These are phyloP conservation scores for Anguilla rostrata DNA, from an alignment of 2,113 vertebrate species.

Conservation along the genomic window DNA sequence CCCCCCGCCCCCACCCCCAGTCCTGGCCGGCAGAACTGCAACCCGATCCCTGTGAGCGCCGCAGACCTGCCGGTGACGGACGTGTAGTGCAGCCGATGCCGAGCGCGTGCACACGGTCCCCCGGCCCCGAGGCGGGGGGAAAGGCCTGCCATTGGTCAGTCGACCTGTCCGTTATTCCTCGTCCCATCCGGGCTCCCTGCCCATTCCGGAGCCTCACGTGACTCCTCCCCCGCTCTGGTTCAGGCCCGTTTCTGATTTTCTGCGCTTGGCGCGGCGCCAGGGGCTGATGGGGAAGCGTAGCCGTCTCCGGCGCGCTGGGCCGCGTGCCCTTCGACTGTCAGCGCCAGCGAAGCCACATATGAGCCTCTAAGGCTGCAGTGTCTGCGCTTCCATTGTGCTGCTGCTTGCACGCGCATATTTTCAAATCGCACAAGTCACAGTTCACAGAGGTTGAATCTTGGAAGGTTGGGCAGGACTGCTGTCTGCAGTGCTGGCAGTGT, in stretches of 20 bases:
- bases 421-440: no score
- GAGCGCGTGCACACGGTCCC: not conserved
- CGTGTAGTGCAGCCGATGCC: not conserved
- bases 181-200: no score
- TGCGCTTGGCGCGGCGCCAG: not conserved
- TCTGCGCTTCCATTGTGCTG: not conserved
- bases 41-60: not conserved
- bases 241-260: not conserved
- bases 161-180: not conserved
- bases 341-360: not conserved
- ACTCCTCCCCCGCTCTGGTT: not conserved
- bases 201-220: not conserved
- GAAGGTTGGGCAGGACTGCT: no score
- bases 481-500: no score
- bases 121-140: no score
- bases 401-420: no score
- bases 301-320: no score
- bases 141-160: not conserved
- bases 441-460: no score
- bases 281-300: not conserved
- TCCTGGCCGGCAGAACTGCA: not conserved
- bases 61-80: not conserved
- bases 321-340: not conserved
- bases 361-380: not conserved
- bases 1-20: no score